Base-by-base conservation (phyloP, 1,140 invertebrate species). In the Listronotus bonariensis region DNA sequence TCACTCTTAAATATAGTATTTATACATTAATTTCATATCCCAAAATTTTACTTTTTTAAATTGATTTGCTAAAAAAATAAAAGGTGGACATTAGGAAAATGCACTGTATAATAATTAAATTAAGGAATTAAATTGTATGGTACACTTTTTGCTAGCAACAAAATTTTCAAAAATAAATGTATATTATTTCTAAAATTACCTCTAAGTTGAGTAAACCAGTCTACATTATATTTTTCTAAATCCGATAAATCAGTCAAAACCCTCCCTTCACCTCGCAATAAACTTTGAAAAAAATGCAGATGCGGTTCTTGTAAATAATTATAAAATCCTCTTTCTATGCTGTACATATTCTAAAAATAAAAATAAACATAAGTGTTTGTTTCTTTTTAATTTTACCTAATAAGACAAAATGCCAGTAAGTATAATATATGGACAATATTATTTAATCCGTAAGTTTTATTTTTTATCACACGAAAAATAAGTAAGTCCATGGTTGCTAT, bases 131-230 rank as follows among this genome's bases (percentile, higher is more conserved):
- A 11, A 32, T 53, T 43, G 43, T 11, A 26, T 40, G 10, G 20
- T 43, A 10, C 34, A 20, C 6, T 66, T 43, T 66, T 20, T 7
- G 9, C 4, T n/a, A 3, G 14, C 43, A 46, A 46, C 31, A n/a
- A 31, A 4, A 36, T 38, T 15, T 10, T 10, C 26, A 14, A 38
- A 58, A 20, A 41, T 11, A 36, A 58, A 7, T 40, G 1, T 14
- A 40, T 14, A 10, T 36, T 36, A 46, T 12, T 26, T 36, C 6
- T 36, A 15, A 42, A 17, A 1, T 58, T 59, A 95, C 96, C 97
- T 88, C 90, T 86, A 65, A 92, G 91, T 74, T 88, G 91, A 77
- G 88, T 89, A 20, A 96, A 81, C 89, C 95, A 98, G 80, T 99
- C 97, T 15, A 89, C 88, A 77, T 99, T 99, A 76, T 92, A 95